Evolutionary conservation across 2,888 invertebrate species (phyloP), one percentile per base, ranked within the genome.

Genomic region (Scaptodrosophila latifasciaeformis): DNA sequence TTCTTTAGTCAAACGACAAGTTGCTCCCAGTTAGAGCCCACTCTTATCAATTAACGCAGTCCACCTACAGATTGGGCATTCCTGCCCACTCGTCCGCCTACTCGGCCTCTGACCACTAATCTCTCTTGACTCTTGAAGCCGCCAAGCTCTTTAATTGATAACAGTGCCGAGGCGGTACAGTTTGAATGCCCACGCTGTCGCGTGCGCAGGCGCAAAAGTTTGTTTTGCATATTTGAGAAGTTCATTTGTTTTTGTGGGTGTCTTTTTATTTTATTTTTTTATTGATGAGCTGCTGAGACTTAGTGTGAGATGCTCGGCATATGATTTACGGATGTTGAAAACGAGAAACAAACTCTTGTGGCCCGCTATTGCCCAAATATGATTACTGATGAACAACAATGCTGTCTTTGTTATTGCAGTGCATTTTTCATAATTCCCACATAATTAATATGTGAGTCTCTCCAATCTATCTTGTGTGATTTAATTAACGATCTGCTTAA

Each of bases 131-230:
- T 39, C 37, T n/a, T 34, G 34, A 31, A 4, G 6, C 49, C 58
- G 67, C 57, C 59, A 54, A 45, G 29, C 40, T 19, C 35, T 53
- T 39, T 52, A 47, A 46, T 45, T 24, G 21, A 10, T 7, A 6
- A 10, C 17, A 34, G 21, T 46, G 34, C 56, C 40, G 39, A n/a
- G n/a, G n/a, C n/a, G n/a, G n/a, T n/a, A 27, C 51, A 42, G 39
- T 49, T 51, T 48, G 45, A 51, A 17, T 39, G 35, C 37, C 46
- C 49, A 58, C 57, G 55, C 4, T 46, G 79, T 59, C 76, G 76
- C 69, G 72, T 79, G 72, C 72, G 72, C 79, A 74, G 72, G 72
- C 72, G 72, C 76, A 62, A 59, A 63, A 56, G 47, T 58, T 55
- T 43, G 78, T n/a, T 79, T 64, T 76, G 54, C 76, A 74, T 74